phyloP scores from a whole-genome alignment of 1,140 invertebrate genomes.

The Magallana ariakensis region DNA sequence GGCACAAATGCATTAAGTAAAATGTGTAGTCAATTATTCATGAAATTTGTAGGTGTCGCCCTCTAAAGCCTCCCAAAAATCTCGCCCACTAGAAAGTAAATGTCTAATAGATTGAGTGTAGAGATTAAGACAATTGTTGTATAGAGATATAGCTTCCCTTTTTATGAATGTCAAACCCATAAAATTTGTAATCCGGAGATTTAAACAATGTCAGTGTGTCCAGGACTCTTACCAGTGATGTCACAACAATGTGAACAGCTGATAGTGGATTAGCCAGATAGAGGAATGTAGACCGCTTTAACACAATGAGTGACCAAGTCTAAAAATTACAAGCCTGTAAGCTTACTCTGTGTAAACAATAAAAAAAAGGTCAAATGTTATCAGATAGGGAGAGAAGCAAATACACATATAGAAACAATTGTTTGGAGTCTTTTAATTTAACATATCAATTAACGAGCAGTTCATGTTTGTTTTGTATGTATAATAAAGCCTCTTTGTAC shows the following conservation, averaged over 20 bases:
- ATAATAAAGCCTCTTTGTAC: not conserved
- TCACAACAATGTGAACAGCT: conserved; percentile 2
- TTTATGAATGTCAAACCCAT: not conserved
- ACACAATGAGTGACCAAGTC: conserved; percentile 14
- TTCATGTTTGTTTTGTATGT: not conserved
- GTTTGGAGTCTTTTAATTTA: conserved; percentile 6
- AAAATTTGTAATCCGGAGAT: not conserved
- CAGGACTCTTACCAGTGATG: not conserved
- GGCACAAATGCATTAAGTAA: too few relatives aligned
- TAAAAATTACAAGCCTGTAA: not conserved
- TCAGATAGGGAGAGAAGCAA: conserved; percentile 7
- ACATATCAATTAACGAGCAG: conserved; percentile 11
- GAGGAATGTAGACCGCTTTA: not conserved
- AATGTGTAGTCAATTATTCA: not conserved
- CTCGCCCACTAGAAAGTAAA: conserved; percentile 4
- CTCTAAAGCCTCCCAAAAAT: not conserved
- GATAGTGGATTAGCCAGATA: conserved; percentile 12
- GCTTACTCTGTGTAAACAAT: not conserved
- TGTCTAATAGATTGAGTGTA: not conserved
- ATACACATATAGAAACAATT: not conserved
- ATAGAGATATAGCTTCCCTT: not conserved
- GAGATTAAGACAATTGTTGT: conserved; percentile 17
- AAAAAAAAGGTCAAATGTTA: not conserved
- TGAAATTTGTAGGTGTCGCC: not conserved
- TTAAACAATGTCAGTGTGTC: not conserved